Conservation (phyloP, 2,113 vertebrate species). For the Entelurus aequoreus region DNA sequence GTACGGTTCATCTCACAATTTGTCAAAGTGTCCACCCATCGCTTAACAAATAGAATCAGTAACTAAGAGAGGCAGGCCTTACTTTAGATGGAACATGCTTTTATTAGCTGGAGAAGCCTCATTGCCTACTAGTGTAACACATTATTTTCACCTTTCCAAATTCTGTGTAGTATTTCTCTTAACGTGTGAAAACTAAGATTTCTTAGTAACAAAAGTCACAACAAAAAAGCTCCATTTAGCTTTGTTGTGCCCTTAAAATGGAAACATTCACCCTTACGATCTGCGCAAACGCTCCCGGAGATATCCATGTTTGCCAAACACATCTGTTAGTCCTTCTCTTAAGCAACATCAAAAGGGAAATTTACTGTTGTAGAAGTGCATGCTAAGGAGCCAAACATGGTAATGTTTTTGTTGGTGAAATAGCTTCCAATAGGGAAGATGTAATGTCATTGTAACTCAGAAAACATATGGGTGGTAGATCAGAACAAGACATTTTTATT, state of each 20-base stretch:
- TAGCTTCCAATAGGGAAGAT: conserved; percentile 7
- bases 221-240: neutral
- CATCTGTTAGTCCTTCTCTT: conserved; percentile 13
- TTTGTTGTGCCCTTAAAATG: neutral
- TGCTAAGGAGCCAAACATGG: conserved; percentile 11
- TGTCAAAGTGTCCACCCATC: neutral
- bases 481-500: neutral
- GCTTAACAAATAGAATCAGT: neutral
- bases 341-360: conserved; percentile 3
- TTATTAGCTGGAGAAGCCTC: neutral
- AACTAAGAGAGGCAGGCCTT: neutral
- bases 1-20: neutral
- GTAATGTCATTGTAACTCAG: neutral
- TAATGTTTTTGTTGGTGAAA: conserved; percentile 10
- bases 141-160: neutral
- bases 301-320: conserved; percentile 4
- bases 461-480: neutral
- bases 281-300: neutral
- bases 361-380: conserved; percentile 7
- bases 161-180: neutral
- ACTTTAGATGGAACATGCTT: neutral
- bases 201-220: neutral
- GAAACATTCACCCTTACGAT: neutral
- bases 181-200: neutral
- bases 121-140: neutral